Conservation (phyloP, 2,797 vertebrate species). For the Artibeus jamaicensis region DNA sequence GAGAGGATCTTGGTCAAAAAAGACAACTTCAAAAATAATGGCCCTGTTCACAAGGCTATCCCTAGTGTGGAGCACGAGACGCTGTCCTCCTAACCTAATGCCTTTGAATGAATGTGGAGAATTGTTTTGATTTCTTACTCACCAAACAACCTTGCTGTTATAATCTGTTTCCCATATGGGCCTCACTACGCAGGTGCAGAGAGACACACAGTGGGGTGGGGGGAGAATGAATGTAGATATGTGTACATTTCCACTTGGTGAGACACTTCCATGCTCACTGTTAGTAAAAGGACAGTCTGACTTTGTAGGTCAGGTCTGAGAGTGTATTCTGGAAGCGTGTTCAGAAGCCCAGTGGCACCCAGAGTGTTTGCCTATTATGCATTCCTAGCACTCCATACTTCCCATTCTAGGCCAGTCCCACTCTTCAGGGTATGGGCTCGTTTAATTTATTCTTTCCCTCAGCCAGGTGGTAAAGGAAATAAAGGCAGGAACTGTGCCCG, state of each 20-base stretch:
- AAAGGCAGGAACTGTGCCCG: background rate
- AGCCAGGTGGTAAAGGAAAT: background rate
- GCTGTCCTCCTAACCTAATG: background rate
- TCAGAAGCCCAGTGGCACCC: background rate
- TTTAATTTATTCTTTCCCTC: background rate
- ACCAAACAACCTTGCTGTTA: background rate
- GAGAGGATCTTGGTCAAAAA: background rate
- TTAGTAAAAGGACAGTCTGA: background rate
- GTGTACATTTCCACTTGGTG: background rate
- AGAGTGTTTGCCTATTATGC: background rate
- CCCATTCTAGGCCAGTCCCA: background rate
- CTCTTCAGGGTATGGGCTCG: background rate
- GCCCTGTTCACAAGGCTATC: background rate
- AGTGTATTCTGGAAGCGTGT: background rate
- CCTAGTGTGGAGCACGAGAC: background rate
- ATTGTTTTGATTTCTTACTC: background rate
- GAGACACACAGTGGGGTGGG: too few relatives aligned
- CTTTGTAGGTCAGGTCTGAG: background rate
- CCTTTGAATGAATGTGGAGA: background rate
- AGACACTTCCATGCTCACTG: background rate
- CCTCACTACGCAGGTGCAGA: background rate
- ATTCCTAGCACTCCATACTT: background rate
- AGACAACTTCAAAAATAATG: conserved; percentile 1
- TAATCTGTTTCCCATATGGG: background rate
- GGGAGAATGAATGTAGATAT: background rate